phyloP scores from a whole-genome alignment of 2,797 vertebrate genomes.

The Apogon hyalosoma region DNA sequence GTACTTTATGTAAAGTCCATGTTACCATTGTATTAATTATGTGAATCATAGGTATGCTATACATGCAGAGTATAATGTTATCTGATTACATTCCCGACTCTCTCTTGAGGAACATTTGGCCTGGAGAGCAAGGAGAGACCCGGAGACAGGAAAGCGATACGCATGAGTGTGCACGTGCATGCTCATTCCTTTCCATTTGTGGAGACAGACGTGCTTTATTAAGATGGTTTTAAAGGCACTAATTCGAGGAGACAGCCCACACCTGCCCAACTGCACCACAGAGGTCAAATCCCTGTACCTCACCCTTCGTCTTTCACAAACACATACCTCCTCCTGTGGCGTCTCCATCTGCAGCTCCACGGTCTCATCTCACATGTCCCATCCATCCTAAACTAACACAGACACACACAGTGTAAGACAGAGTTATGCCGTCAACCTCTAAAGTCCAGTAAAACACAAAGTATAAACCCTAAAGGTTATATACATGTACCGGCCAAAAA shows the following conservation, averaged over 20 bases:
- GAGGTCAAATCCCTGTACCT: conserved; percentile 53
- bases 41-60: too few relatives aligned
- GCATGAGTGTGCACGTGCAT: conserved; percentile 2
- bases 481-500: too few relatives aligned
- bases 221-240: conserved; percentile 29
- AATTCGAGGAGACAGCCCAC: conserved; percentile 63
- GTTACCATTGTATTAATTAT: background rate
- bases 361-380: conserved; percentile 39
- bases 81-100: conserved; percentile 1
- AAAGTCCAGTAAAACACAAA: background rate
- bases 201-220: conserved; percentile 11
- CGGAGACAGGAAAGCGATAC: conserved; percentile 18
- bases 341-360: conserved; percentile 62
- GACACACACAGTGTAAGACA: conserved; percentile 7
- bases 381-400: conserved; percentile 27
- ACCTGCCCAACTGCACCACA: conserved; percentile 53
- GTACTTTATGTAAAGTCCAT: background rate
- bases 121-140: conserved; percentile 4
- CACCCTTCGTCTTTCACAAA: conserved; percentile 4
- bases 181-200: conserved; percentile 17
- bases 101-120: conserved; percentile 28
- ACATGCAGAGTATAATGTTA: background rate
- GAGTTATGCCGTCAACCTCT: conserved; percentile 1
- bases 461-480: conserved; percentile 2
- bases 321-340: conserved; percentile 54